phyloP scores from a whole-genome alignment of 1,140 invertebrate genomes.

The Halictus rubicundus region DNA sequence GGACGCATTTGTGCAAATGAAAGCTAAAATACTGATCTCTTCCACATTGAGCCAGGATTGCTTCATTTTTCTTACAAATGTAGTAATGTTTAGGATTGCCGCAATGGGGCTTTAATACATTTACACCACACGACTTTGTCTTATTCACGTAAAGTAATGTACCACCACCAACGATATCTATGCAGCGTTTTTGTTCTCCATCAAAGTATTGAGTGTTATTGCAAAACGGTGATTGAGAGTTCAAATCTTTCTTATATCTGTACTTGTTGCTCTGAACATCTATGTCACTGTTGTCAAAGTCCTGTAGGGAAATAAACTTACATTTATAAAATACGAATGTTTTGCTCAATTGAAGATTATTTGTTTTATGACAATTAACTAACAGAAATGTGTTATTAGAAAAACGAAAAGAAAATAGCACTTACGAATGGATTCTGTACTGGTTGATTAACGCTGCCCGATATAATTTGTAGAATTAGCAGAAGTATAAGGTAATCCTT shows the following conservation, averaged over 20 bases:
- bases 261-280: not conserved
- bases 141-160: constrained; percentile 37
- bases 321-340: not conserved
- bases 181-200: constrained; percentile 20
- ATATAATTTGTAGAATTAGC: not conserved
- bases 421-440: constrained; percentile 28
- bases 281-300: not conserved
- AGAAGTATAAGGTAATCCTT: constrained; percentile 37
- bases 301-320: constrained; percentile 17
- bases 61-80: constrained; percentile 35
- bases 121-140: constrained; percentile 23
- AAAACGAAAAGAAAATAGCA: not conserved
- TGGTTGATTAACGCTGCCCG: constrained; percentile 1
- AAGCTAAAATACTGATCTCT: constrained; percentile 16
- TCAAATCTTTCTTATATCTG: constrained; percentile 9
- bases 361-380: not conserved
- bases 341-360: not conserved
- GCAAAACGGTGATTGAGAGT: not conserved
- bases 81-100: constrained; percentile 40
- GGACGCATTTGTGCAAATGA: constrained; percentile 41
- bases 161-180: constrained; percentile 46
- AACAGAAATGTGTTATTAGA: not conserved
- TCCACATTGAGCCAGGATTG: constrained; percentile 35
- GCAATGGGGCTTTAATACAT: constrained; percentile 41
- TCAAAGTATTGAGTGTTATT: constrained; percentile 43